Base-by-base conservation (phyloP, 2,888 invertebrate genomes). In the Drosophila antonietae region DNA sequence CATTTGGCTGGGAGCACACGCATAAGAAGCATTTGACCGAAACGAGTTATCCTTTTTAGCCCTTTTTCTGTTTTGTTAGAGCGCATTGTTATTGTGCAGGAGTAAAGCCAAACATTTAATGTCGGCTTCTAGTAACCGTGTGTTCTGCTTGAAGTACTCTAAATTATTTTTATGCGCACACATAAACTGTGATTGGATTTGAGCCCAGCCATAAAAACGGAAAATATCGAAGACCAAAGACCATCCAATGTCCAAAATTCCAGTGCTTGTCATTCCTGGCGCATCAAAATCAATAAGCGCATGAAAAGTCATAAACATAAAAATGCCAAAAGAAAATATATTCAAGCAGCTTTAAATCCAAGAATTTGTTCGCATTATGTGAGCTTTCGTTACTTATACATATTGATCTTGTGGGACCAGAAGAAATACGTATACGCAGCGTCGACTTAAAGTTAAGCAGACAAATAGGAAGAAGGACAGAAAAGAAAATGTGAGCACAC, bases 231-330 rank as follows among this genome's bases (percentile, higher is more conserved):
- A n/a, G 23, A 10, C 28, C 59, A 39, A 57, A 52, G 43, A 10
- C 49, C 47, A 57, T 37, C 55, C 64, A 59, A 35, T 57, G 63
- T 28, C 44, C 79, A 52, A 53, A 69, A 52, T 49, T 41, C 49
- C 46, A 44, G 20, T 37, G 55, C 51, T 70, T 81, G 68, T 78
- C 70, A 71, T 65, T 68, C 57, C 75, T 68, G 68, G 73, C 56
- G 57, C 69, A 78, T 80, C 75, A 78, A 68, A 84, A 88, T 83
- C 84, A 84, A 84, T 88, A 88, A 86, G 81, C 78, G 87, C 75
- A 88, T 74, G 63, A 69, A 90, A 73, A 69, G 72, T 63, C 87
- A 75, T 80, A 77, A 90, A 71, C 68, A 77, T 86, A 63, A 77
- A 76, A 87, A 61, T 71, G 47, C 39, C 59, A 71, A 62, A 62